These are phyloP conservation scores for Emmelina monodactyla DNA, from an alignment of 2,888 invertebrate genomes.

Conservation along the genomic window DNA sequence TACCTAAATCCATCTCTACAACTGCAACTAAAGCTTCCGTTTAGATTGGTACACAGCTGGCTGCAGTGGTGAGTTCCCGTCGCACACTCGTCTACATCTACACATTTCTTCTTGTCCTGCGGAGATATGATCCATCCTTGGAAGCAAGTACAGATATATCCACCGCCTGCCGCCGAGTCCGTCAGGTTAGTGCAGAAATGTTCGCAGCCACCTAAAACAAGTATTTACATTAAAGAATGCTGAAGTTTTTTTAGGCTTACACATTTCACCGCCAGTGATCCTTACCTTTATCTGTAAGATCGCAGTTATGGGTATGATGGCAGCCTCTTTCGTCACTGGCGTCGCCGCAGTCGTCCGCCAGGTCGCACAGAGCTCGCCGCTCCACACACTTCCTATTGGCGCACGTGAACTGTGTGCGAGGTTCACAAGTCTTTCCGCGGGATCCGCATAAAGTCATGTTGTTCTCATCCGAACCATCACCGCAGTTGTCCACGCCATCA, in stretches of 20 bases:
- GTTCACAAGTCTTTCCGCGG: conserved; percentile 79
- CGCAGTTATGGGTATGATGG: conserved; percentile 72
- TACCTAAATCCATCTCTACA: conserved; percentile 83
- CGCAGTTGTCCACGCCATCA: conserved; percentile 92
- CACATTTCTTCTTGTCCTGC: conserved; percentile 82
- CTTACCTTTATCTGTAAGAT: conserved; percentile 38
- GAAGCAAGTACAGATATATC: conserved; percentile 91
- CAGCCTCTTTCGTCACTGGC: conserved; percentile 91
- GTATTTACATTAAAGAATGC: no score
- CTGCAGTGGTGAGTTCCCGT: conserved; percentile 88
- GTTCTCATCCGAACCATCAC: conserved; percentile 95
- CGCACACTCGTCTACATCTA: conserved; percentile 90
- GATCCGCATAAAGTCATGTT: conserved; percentile 88
- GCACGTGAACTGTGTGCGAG: conserved; percentile 84
- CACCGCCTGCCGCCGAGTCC: conserved; percentile 29
- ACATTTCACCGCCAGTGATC: no score
- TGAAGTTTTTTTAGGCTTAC: no score
- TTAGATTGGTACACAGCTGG: conserved; percentile 90
- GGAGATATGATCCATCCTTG: conserved; percentile 84
- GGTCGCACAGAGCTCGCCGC: conserved; percentile 82
- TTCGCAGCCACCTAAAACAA: conserved; percentile 85
- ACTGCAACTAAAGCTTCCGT: conserved; percentile 90
- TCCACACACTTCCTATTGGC: conserved; percentile 87
- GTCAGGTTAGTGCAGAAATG: conserved; percentile 90
- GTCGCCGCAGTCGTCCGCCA: conserved; percentile 90